Base-by-base conservation (phyloP, 2,888 invertebrate species). In the Molanna angustata region DNA sequence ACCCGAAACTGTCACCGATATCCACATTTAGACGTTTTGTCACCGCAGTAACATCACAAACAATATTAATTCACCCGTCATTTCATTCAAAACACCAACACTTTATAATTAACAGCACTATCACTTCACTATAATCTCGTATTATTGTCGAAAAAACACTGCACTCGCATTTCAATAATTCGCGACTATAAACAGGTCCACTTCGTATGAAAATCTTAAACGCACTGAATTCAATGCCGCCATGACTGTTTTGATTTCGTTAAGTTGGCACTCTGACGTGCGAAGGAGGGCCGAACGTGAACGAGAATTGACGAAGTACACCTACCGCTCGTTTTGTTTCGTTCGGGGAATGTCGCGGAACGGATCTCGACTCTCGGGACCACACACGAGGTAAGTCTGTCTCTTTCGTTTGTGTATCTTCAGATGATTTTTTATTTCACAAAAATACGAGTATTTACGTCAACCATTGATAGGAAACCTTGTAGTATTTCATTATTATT, bases 1-100 rank as follows among this genome's bases (percentile, higher is more conserved):
- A 75, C 76, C 76, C 76, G 75, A 74, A 66, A 67, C 52, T 43
- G 55, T 52, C 55, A 49, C 76, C 75, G 74, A 71, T 76, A 74
- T 76, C 76, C 76, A 76, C 76, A 77, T 77, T 76, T 76, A 76
- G 76, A 76, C 75, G 76, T 76, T 73, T 71, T 75, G 74, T 69
- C 71, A 76, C 76, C 76, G 76, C 74, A 76, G 75, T 69, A 46
- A 37, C 47, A 54, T 47, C 50, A 54, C 50, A 47, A 54, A 73
- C 73, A 76, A 72, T 72, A 74, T 76, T 75, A 76, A 75, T 76
- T 76, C 76, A 77, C 75, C 75, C 74, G 76, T 72, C 74, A 73
- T 49, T 49, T 49, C 17, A 14, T 42, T 32, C 9, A 14, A 35
- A 32, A 19, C 32, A 33, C 13, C 32, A 42, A 13, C 32, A 42